Evolutionary conservation across 2,888 invertebrate species (phyloP).

Genomic region (Aphodius sticticus): DNA sequence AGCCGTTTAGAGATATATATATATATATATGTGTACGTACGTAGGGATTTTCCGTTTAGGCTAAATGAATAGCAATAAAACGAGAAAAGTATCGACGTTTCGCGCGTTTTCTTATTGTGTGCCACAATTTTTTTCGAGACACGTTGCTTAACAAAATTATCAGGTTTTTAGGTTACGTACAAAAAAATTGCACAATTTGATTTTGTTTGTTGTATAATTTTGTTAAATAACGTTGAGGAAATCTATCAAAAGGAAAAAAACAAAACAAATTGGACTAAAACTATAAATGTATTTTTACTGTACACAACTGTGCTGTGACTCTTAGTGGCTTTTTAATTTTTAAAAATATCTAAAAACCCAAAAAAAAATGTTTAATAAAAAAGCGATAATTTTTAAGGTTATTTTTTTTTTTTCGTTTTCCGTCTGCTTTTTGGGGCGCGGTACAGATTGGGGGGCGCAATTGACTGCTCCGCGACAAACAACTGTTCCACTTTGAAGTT

Average conservation of each 20-base stretch:
- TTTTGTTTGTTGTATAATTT: neutral
- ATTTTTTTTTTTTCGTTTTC: constrained; percentile 21
- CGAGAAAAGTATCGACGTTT: neutral
- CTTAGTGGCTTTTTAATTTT: constrained; percentile 67
- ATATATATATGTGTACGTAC: neutral
- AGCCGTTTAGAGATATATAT: constrained; percentile 4
- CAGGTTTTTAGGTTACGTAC: too few relatives aligned
- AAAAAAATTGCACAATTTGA: neutral
- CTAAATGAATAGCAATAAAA: neutral
- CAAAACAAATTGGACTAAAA: constrained; percentile 50
- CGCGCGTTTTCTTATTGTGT: neutral
- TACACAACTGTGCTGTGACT: constrained; percentile 67
- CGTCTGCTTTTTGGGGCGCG: too few relatives aligned
- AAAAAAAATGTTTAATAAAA: constrained; percentile 51
- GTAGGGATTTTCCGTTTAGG: neutral
- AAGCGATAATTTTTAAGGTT: constrained; percentile 49
- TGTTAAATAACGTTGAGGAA: neutral
- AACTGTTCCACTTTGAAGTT: constrained; percentile 52
- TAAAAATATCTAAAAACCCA: constrained; percentile 55
- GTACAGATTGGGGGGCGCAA: neutral
- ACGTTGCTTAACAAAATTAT: neutral
- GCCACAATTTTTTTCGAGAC: neutral
- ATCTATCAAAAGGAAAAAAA: neutral
- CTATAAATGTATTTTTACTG: constrained; percentile 57
- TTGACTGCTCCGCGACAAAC: constrained; percentile 45